These are phyloP conservation scores for Corvus moneduloides DNA, from an alignment of 2,113 vertebrate species.

Conservation along the genomic window DNA sequence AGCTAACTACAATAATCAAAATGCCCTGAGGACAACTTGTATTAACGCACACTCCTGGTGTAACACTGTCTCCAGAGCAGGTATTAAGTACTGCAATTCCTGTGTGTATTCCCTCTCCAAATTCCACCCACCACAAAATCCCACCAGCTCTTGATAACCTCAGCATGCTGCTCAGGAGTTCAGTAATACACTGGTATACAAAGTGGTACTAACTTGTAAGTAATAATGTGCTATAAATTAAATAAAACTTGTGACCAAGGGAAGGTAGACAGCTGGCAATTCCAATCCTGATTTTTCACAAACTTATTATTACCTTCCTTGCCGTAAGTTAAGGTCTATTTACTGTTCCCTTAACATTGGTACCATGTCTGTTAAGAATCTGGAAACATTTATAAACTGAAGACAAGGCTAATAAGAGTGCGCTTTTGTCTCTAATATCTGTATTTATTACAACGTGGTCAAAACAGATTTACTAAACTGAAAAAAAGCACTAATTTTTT, in stretches of 20 bases:
- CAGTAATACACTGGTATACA: background rate
- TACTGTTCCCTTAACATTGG: background rate
- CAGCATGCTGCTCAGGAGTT: background rate
- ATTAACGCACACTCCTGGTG: background rate
- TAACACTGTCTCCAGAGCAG: background rate
- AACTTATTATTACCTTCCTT: background rate
- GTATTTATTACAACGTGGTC: background rate
- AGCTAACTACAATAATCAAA: background rate
- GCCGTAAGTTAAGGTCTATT: background rate
- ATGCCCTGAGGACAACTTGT: fast-evolving
- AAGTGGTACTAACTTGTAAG: background rate
- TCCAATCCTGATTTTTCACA: background rate
- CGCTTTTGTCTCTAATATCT: background rate
- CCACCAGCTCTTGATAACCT: background rate
- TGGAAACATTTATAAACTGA: background rate
- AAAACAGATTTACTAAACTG: background rate
- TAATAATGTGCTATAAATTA: background rate
- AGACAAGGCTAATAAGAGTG: background rate
- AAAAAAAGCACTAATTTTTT: background rate
- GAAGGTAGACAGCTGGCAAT: background rate
- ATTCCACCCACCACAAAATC: background rate
- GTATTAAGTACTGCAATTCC: background rate
- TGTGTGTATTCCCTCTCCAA: background rate
- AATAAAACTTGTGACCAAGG: background rate
- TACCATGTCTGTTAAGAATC: background rate